Base-by-base conservation (phyloP, 2,888 invertebrate species). In the Drosophila bunnanda region DNA sequence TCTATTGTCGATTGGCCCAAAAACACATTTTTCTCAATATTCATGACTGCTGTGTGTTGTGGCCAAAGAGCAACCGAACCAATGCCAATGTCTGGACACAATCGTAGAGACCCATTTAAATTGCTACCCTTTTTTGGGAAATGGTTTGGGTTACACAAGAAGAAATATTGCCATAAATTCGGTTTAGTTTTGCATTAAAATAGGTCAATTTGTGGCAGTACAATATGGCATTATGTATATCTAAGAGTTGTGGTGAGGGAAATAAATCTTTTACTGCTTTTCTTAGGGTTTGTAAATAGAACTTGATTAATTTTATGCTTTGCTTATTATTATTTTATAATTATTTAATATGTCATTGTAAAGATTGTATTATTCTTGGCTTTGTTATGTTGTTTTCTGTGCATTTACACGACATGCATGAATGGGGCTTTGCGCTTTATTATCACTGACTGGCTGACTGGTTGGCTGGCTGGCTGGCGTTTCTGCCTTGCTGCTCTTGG, bases 401-500 rank as follows among this genome's bases (percentile, higher is more conserved):
- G 55, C 17, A 54, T 39, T 25, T 22, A 59, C 39, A 55, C 20
- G 41, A 20, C 67, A 67, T 48, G 68, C 67, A 50, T 57, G 68
- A 67, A 30, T 56, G 30, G 55, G 39, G 54, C 39, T 69, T 32
- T 39, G 30, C 25, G 50, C 52, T 52, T 69, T 58, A 58, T 69
- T 69, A 57, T 52, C 50, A 39, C 50, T 22, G 50, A 15, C 44
- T 43, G 32, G 3, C 39, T 43, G 25, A 12, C 56, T 55, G 54
- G 32, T 15, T 46, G 28, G 17, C 48, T 50, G 30, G 28, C 28
- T 50, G 36, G 25, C 58, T 58, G 56, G 80, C 78, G 65, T 76
- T 82, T 77, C 75, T 76, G 78, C 58, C 44, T 70, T 65, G 60
- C 74, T 67, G 79, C 71, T 78, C 65, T 58, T 69, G 75, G 69